Conservation (phyloP, 2,888 invertebrate genomes). For the Aphodius granarius region DNA sequence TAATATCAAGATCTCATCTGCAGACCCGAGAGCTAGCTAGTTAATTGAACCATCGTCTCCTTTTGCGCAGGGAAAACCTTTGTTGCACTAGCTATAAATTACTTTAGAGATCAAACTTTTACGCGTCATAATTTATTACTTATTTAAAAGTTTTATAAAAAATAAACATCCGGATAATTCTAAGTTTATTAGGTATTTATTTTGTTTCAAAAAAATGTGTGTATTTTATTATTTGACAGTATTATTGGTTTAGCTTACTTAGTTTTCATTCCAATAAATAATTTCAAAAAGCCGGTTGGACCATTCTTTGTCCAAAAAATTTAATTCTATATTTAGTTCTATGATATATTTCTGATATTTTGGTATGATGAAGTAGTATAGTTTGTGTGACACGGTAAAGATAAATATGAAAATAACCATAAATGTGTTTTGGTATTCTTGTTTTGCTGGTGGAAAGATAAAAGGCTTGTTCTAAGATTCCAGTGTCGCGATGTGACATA, state of each 20-base stretch:
- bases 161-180: too few species aligned
- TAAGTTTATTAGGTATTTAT: too few species aligned
- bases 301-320: too few species aligned
- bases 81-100: slow-evolving; percentile 16
- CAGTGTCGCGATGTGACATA: not conserved
- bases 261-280: too few species aligned
- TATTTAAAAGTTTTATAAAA: not conserved
- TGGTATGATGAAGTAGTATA: not conserved
- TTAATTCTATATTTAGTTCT: too few species aligned
- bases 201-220: too few species aligned
- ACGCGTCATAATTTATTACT: not conserved
- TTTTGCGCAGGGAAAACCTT: slow-evolving; percentile 26
- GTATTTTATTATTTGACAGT: too few species aligned
- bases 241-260: too few species aligned
- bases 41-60: slow-evolving; percentile 6
- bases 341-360: not conserved
- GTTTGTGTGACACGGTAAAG: not conserved
- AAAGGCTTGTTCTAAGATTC: not conserved
- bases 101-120: slow-evolving; percentile 1
- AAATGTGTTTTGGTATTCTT: not conserved
- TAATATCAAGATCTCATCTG: slow-evolving; percentile 12
- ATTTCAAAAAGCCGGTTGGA: too few species aligned
- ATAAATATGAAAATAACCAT: not conserved
- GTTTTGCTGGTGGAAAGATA: not conserved
- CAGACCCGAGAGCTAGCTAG: slow-evolving; percentile 7